Percentiles rank a stretch among this genome's conserved stretches.
Conservation (phyloP, 2,888 invertebrate species). For the Heteromyza rotundicornis region DNA sequence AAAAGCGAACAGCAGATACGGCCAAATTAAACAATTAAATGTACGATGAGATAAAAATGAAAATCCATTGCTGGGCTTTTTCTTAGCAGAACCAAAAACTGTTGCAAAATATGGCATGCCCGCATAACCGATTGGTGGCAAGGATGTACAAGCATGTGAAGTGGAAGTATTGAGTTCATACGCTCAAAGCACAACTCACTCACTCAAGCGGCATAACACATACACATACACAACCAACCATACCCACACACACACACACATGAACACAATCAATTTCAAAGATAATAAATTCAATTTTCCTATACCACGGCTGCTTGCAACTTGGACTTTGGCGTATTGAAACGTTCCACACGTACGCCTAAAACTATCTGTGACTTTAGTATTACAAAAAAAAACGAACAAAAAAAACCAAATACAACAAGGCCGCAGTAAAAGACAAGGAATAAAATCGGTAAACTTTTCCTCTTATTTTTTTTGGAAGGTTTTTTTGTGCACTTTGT, state of each 20-base stretch:
- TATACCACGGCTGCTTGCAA: constrained; percentile 32
- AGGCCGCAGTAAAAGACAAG: too few species aligned
- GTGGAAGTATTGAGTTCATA: constrained; percentile 14
- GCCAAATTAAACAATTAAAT: background rate
- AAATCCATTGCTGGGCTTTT: background rate
- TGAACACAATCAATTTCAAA: constrained; percentile 46
- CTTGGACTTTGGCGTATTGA: constrained; percentile 33
- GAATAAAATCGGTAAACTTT: too few species aligned
- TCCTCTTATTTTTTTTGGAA: constrained; percentile 37
- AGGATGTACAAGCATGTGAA: background rate
- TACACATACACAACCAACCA: constrained; percentile 8
- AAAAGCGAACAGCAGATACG: background rate
- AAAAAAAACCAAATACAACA: background rate
- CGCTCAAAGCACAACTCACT: constrained; percentile 23
- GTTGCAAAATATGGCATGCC: background rate
- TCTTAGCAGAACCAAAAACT: too few species aligned
- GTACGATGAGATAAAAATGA: background rate
- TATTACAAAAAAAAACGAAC: constrained; percentile 23
- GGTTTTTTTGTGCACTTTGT: background rate
- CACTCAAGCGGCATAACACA: constrained; percentile 9
- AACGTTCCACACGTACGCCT: constrained; percentile 52
- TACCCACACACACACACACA: constrained; percentile 14
- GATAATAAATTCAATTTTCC: constrained; percentile 51
- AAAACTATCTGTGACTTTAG: constrained; percentile 40
- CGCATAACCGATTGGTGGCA: background rate